Evolutionary conservation across 1,140 invertebrate genomes (phyloP), one percentile per base, ranked within the genome.

Genomic region (Atta cephalotes): DNA sequence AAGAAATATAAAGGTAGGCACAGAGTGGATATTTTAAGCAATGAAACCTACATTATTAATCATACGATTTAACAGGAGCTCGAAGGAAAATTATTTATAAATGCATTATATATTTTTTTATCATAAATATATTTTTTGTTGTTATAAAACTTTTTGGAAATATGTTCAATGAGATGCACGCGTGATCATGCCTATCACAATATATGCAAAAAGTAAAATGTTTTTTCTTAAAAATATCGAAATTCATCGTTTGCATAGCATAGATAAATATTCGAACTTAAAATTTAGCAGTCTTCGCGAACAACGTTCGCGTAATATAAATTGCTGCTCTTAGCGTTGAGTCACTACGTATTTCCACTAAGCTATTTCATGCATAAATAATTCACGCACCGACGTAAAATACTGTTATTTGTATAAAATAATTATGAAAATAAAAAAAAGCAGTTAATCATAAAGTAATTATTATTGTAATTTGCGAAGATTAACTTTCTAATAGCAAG

Each of bases 71-170:
- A 56, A 56, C 6, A 45, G 63, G 14, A 70, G 14, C 18, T 49
- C 9, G 12, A 58, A 72, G 16, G 18, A 28, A 39, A 18, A 35
- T 74, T 76, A 7, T 76, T 60, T n/a, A 80, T 39, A 76, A 53
- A 53, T 7, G 31, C 31, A 58, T n/a, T n/a, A 12, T 7, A 45
- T 10, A 45, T 21, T 49, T 76, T 49, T 84, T 76, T 84, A 76
- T 76, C 31, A 84, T 16, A 84, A 84, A 84, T 49, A 84, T 84
- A 84, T 81, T 70, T 58, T 62, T 63, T 18, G 28, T 51, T 9
- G 49, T 51, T 84, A 49, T 84, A 74, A 84, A 84, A 84, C 4
- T 10, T 35, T 84, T 39, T 49, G 45, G 18, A 74, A 16, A 12
- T 39, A 4, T 82, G 14, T 74, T 74, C 14, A 53, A 53, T 45